These are phyloP conservation scores for Acanthosepion lycidas DNA, from an alignment of 2,888 invertebrate species.

Conservation along the genomic window DNA sequence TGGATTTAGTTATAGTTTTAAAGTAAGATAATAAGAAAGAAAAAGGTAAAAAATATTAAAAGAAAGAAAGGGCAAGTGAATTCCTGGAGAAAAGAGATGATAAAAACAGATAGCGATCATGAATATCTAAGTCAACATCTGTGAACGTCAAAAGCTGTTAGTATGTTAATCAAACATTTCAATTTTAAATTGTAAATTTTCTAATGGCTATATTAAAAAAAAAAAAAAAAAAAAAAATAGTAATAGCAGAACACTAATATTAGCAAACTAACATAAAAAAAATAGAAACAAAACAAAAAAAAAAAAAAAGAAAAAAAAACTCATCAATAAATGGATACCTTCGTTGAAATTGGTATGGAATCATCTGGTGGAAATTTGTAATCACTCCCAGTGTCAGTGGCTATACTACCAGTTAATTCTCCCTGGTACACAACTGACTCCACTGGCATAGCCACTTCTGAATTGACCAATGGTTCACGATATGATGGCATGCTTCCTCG, in stretches of 20 bases:
- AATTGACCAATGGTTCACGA: conserved; percentile 53
- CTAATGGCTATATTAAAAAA: not conserved
- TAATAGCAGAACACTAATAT: not conserved
- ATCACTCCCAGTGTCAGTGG: conserved; percentile 76
- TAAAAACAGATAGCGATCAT: too few species aligned
- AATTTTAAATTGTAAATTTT: not conserved
- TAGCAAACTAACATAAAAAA: not conserved
- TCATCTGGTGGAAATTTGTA: conserved; percentile 67
- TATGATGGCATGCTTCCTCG: conserved; percentile 56
- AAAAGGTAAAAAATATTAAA: not conserved
- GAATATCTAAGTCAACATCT: too few species aligned
- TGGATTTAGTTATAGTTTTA: not conserved
- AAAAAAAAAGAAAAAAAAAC: not conserved
- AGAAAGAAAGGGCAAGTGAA: not conserved
- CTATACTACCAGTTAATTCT: conserved; percentile 51
- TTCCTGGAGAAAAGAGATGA: too few species aligned
- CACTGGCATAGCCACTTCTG: conserved; percentile 34
- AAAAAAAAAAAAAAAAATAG: not conserved
- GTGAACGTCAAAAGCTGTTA: not conserved
- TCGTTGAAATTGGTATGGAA: conserved; percentile 55
- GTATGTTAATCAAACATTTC: not conserved
- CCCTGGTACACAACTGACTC: conserved; percentile 56
- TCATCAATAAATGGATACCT: conserved; percentile 40
- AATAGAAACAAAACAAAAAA: not conserved
- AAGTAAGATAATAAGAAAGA: not conserved